Conservation (phyloP, 2,888 invertebrate genomes). For the Agrotis exclamationis region DNA sequence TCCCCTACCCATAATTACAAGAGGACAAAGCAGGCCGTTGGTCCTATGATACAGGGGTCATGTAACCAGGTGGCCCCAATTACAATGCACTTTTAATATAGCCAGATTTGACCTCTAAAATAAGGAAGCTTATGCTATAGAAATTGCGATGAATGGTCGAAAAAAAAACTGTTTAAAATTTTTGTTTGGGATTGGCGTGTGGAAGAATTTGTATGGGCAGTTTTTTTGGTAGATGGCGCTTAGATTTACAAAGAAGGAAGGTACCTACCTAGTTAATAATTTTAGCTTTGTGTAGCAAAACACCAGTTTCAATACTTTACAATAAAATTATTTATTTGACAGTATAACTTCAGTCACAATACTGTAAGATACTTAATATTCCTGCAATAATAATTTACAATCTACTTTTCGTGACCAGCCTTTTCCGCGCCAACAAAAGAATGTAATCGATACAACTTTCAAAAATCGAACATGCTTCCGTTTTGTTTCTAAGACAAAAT, state of each 20-base stretch:
- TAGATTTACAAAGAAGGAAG: not conserved
- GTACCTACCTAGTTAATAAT: not conserved
- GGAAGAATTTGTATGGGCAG: not conserved
- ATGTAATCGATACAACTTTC: too few relatives aligned
- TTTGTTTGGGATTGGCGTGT: not conserved
- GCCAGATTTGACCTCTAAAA: constrained; percentile 64
- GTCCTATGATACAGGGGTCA: constrained; percentile 69
- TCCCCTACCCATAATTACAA: constrained; percentile 55
- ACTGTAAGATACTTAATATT: too few relatives aligned
- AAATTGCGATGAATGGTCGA: constrained; percentile 17
- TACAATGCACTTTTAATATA: constrained; percentile 62
- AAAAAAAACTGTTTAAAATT: constrained; percentile 44
- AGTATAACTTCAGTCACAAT: too few relatives aligned
- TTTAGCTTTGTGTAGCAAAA: too few relatives aligned
- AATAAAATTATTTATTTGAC: too few relatives aligned
- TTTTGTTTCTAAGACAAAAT: too few relatives aligned
- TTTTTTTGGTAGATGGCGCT: constrained; percentile 16
- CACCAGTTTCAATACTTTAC: too few relatives aligned
- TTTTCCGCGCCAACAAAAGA: too few relatives aligned
- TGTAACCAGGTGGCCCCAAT: constrained; percentile 79
- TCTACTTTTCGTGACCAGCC: too few relatives aligned
- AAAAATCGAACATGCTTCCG: too few relatives aligned
- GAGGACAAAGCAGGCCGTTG: constrained; percentile 43
- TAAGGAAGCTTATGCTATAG: constrained; percentile 49
- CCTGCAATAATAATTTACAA: too few relatives aligned